Evolutionary conservation across 2,888 invertebrate species (phyloP).

Genomic region (Meiosimyza platycephala): DNA sequence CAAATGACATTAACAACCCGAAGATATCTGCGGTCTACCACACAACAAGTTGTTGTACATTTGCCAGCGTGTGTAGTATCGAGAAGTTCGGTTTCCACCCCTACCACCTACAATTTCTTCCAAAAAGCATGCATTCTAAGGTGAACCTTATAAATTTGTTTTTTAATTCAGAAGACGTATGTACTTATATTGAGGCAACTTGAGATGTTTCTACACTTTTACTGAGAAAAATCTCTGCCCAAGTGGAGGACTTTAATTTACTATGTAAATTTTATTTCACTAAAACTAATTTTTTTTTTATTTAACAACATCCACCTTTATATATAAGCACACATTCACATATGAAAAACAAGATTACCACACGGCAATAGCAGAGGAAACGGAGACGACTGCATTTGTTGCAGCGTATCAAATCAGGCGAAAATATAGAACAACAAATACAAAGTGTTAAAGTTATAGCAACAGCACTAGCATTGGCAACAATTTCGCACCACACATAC

Average conservation of each 20-base stretch:
- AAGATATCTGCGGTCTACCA: constrained; percentile 49
- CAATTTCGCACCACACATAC: no score
- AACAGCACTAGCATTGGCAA: not conserved
- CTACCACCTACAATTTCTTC: not conserved
- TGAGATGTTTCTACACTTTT: no score
- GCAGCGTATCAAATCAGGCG: constrained; percentile 24
- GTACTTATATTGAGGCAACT: no score
- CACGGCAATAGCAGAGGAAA: not conserved
- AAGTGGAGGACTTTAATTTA: no score
- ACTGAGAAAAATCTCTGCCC: no score
- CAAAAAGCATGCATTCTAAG: no score
- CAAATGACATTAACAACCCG: constrained; percentile 47
- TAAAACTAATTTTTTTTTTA: not conserved
- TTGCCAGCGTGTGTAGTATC: constrained; percentile 41
- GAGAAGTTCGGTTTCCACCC: not conserved
- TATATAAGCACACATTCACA: not conserved
- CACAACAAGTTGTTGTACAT: constrained; percentile 52
- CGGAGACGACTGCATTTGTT: not conserved
- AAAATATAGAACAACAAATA: constrained; percentile 8
- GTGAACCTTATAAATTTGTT: constrained; percentile 17
- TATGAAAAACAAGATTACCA: not conserved
- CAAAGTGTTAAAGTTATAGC: constrained; percentile 10
- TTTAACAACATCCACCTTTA: no score
- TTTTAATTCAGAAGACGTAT: no score
- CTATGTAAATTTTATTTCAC: no score